These are phyloP conservation scores for Catamblyrhynchus diadema DNA, from an alignment of 2,797 vertebrate genomes.

Conservation along the genomic window DNA sequence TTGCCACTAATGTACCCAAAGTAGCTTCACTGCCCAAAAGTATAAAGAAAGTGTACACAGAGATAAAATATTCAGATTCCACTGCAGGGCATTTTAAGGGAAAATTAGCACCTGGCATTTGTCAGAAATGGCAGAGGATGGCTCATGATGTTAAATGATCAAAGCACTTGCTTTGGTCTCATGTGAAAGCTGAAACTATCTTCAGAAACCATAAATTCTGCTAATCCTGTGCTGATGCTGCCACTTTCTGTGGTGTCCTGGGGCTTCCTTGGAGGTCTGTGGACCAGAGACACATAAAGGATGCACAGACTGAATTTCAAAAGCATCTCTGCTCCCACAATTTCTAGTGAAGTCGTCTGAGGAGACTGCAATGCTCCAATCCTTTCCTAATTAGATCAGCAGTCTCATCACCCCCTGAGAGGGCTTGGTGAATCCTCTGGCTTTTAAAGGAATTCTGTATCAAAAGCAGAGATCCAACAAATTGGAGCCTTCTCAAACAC, in stretches of 20 bases:
- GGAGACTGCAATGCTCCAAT: neutral
- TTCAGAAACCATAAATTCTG: neutral
- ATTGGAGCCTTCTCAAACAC: neutral
- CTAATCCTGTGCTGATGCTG: neutral
- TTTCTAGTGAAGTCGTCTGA: neutral
- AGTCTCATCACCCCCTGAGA: neutral
- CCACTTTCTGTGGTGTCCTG: neutral
- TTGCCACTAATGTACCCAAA: neutral
- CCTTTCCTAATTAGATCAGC: slow-evolving; percentile 31
- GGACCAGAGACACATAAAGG: neutral
- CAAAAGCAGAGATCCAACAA: neutral
- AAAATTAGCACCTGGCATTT: neutral
- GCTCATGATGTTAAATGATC: neutral
- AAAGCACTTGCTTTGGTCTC: neutral
- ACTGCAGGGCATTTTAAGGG: neutral
- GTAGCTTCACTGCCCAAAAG: neutral
- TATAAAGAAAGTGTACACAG: neutral
- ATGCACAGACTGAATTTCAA: neutral
- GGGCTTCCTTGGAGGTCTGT: neutral
- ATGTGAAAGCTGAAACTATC: neutral
- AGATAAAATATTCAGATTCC: neutral
- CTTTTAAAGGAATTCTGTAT: slow-evolving; percentile 16
- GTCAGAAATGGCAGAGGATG: neutral
- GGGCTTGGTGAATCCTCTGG: neutral
- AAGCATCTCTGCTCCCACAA: neutral